Evolutionary conservation across 1,140 invertebrate species (phyloP).

Genomic region (Pseudomyrmex gracilis): DNA sequence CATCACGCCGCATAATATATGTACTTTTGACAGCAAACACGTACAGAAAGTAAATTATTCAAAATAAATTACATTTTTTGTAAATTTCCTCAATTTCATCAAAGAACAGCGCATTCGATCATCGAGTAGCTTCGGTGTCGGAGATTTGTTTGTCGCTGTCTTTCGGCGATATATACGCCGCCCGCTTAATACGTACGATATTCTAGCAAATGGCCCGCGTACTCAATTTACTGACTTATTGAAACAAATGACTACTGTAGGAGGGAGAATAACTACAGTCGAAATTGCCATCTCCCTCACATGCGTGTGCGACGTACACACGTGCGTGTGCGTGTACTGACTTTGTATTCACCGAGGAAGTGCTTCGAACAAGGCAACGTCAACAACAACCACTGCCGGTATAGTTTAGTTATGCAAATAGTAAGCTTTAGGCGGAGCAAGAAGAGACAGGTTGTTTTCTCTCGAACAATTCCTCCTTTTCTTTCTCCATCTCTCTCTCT

Average conservation of each 20-base stretch:
- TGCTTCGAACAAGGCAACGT: conserved; percentile 60
- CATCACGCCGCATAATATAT: conserved; percentile 12
- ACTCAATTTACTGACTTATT: conserved; percentile 55
- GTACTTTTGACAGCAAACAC: background rate
- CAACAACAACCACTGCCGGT: conserved; percentile 59
- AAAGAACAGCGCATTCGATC: conserved; percentile 22
- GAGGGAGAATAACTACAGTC: conserved; percentile 42
- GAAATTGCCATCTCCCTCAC: conserved; percentile 34
- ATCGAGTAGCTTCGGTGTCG: conserved; percentile 12
- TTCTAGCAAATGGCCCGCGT: conserved; percentile 51
- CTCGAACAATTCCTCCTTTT: background rate
- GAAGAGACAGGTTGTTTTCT: conserved; percentile 51
- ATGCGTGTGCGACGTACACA: background rate
- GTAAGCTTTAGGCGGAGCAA: conserved; percentile 58
- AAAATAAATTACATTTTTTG: background rate
- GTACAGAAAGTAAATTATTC: background rate
- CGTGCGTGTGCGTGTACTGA: conserved; percentile 10
- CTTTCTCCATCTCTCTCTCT: no score
- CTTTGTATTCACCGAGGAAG: conserved; percentile 60
- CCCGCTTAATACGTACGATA: conserved; percentile 56
- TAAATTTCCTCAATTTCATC: background rate
- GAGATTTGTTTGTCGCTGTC: conserved; percentile 40
- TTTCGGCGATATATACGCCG: conserved; percentile 32
- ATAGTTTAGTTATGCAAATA: conserved; percentile 73
- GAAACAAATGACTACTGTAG: conserved; percentile 3